Evolutionary conservation across 2,797 vertebrate species (phyloP), one percentile per base, ranked within the genome.

Genomic region (Enteromius unitaeniatus): DNA sequence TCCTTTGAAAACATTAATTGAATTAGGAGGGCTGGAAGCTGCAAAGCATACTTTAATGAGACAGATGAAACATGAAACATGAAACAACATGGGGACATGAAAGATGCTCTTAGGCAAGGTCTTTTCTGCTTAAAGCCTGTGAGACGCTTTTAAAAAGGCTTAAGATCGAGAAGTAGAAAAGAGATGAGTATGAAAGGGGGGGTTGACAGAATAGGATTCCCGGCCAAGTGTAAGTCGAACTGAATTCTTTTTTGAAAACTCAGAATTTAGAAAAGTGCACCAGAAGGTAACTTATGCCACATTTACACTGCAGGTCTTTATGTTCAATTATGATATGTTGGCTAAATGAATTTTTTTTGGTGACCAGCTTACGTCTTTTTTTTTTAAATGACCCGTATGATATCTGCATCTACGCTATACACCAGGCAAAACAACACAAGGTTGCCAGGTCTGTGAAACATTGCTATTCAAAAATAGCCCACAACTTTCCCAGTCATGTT

Each of bases 1-100:
- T 53, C 53, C 67, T 89, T 85, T 87, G 79, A 87, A 87, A 82
- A 85, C 65, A 86, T 86, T 86, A 88, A 91, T 90, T 89, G 78
- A 88, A 87, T 89, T 84, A 88, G 79, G 79, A 85, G 55, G 69
- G 84, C 76, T 84, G 65, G 85, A 82, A 81, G 75, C 68, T 79
- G 86, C 64, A 81, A 82, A 85, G 82, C 76, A 67, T 68, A 70
- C 42, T 64, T 79, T 87, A 88, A 91, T 86, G 83, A 89, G 81
- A 86, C 83, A 73, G 79, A 37, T 37, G 37, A 37, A 37, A 37
- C 37, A 37, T 6, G 34, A 37, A 37, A 37, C 34, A 37, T 37
- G 37, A 37, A 37, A 37, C 37, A 37, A 37, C 13, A 9, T 11
- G 53, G 79, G 74, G 82, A 85, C 84, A 86, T 83, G 81, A 88